Evolutionary conservation across 2,888 invertebrate species (phyloP).

Genomic region (Thecocarcelia acutangulata): DNA sequence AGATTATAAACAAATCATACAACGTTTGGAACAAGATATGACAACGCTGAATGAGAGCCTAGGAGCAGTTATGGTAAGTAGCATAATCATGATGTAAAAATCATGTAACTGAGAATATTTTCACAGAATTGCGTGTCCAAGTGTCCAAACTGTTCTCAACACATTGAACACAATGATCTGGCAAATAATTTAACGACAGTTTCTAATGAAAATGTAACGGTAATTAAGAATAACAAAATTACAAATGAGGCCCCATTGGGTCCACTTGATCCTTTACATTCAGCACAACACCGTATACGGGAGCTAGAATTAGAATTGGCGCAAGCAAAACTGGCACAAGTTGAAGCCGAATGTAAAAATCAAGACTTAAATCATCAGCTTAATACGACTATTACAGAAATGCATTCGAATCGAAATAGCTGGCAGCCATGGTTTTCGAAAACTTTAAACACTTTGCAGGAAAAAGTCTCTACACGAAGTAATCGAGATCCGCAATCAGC

Average conservation of each 20-base stretch:
- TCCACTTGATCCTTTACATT: constrained; percentile 79
- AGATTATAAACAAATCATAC: constrained; percentile 96
- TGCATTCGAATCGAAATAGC: constrained; percentile 82
- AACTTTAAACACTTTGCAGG: constrained; percentile 85
- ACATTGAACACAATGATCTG: constrained; percentile 72
- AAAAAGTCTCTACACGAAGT: constrained; percentile 79
- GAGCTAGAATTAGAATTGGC: constrained; percentile 97
- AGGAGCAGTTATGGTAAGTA: constrained; percentile 85
- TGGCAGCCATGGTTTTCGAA: constrained; percentile 98
- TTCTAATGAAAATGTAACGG: constrained; percentile 50
- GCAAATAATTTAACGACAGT: constrained; percentile 33
- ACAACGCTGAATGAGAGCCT: constrained; percentile 84
- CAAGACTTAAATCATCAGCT: constrained; percentile 96
- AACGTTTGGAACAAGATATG: constrained; percentile 91
- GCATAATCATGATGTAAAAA: neutral
- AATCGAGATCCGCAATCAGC: constrained; percentile 71
- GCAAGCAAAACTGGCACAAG: constrained; percentile 97
- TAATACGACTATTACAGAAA: constrained; percentile 89
- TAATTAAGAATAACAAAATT: constrained; percentile 69
- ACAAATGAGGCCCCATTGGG: constrained; percentile 77
- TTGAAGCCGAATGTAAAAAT: constrained; percentile 97
- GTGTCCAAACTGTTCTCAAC: constrained; percentile 81
- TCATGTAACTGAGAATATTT: neutral
- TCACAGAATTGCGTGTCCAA: constrained; percentile 83
- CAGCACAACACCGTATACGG: constrained; percentile 84